Base-by-base conservation (phyloP, 1,140 invertebrate genomes). In the Ostrea denselamellosa region DNA sequence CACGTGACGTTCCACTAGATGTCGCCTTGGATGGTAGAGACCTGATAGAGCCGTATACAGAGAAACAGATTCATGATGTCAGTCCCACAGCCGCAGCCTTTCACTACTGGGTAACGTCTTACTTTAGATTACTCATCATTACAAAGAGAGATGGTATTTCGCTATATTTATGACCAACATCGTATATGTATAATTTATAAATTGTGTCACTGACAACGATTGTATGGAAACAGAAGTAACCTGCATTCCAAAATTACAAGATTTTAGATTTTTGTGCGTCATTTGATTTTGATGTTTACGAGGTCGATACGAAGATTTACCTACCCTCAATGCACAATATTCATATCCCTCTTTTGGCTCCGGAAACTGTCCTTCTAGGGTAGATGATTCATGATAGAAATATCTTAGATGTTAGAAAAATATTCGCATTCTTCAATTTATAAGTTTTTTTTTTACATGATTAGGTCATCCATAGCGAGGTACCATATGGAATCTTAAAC, bases 1-100 rank as follows among this genome's bases (percentile, higher is more conserved):
- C 88, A 28, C 65, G 65, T 71, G 81, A 68, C 22, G 58, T 58
- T 10, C 86, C 85, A 14, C 34, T 89, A 56, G 88, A 84, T 51
- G 83, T 86, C 19, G 88, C 88, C 56, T 52, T 86, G 8, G 88
- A 89, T 25, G 88, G 85, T 3, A 89, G 86, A 65, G 28, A 53
- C 17, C 14, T 86, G 5, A 58, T 86, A 28, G 85, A 85, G 19
- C 83, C 85, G 8, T 89, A 85, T 25, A 85, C 85, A 0, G 68
- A 86, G 51, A 58, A 68, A 19, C 83, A 86, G 52, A 86, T 89
- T 44, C 71, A 82, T 58, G 85, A 82, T 9, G 86, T 89, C 19
- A 89, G 88, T 85, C 88, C 88, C 8, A 54, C 82, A 10, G 88
- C 85, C 10, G 85, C 88, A 9, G 88, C 85, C n/a, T 86, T 89